phyloP scores from a whole-genome alignment of 2,888 invertebrate genomes.

The Furcula furcula region DNA sequence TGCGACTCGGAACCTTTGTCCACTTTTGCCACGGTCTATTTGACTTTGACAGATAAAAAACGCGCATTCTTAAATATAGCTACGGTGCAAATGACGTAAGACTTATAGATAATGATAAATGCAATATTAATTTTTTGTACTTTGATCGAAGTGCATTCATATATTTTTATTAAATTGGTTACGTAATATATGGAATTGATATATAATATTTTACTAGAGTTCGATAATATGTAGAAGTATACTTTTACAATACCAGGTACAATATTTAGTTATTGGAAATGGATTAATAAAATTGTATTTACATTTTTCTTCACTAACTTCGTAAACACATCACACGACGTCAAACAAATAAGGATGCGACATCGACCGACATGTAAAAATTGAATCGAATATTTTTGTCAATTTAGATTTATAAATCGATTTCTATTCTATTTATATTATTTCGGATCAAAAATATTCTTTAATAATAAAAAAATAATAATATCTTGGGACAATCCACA shows the following conservation, averaged over 20 bases:
- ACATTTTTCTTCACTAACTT: slow-evolving; percentile 14
- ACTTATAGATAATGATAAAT: neutral
- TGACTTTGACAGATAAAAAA: slow-evolving; percentile 66
- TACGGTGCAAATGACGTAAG: slow-evolving; percentile 10
- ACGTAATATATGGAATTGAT: neutral
- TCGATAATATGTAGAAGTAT: too few relatives aligned
- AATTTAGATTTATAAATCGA: too few relatives aligned
- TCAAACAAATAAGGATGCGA: neutral
- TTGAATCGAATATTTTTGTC: too few relatives aligned
- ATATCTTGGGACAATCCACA: too few relatives aligned
- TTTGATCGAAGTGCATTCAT: slow-evolving; percentile 15
- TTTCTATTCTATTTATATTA: too few relatives aligned
- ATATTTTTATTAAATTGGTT: neutral
- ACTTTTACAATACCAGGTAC: too few relatives aligned
- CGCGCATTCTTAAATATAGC: slow-evolving; percentile 57
- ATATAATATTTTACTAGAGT: neutral
- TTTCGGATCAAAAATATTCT: too few relatives aligned
- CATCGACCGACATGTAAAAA: too few relatives aligned
- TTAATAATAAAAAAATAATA: too few relatives aligned
- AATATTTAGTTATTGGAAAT: too few relatives aligned
- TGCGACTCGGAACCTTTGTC: slow-evolving; percentile 67
- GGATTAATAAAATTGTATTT: too few relatives aligned
- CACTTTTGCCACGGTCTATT: slow-evolving; percentile 58
- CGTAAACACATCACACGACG: too few relatives aligned
- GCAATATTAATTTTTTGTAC: slow-evolving; percentile 12